These are phyloP conservation scores for Argentina silus DNA, from an alignment of 2,797 vertebrate species.

Conservation along the genomic window DNA sequence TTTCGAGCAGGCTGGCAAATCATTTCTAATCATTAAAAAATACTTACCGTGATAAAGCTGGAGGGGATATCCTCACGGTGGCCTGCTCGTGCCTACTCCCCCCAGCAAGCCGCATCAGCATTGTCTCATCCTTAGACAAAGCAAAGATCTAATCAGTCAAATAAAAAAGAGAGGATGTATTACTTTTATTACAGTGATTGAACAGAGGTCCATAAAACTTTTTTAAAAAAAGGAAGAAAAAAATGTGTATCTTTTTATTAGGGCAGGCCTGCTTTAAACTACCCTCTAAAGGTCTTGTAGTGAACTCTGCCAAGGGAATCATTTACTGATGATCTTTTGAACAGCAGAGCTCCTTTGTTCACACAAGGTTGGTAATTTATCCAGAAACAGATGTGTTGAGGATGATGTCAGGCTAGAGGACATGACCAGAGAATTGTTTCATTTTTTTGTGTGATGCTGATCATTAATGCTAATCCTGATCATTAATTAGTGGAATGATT, in stretches of 20 bases:
- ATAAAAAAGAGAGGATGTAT: conserved; percentile 62
- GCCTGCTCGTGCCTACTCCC: not conserved
- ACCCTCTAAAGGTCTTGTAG: conserved; percentile 65
- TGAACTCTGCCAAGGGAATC: conserved; percentile 56
- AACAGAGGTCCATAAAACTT: conserved; percentile 70
- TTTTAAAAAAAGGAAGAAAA: conserved; percentile 58
- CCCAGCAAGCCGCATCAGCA: not conserved
- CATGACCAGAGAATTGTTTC: not conserved
- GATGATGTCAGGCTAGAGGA: conserved; percentile 22
- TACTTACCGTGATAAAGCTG: conserved; percentile 48
- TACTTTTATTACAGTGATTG: conserved; percentile 51
- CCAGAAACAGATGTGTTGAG: conserved; percentile 48
- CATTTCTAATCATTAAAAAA: conserved; percentile 75
- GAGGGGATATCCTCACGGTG: conserved; percentile 21
- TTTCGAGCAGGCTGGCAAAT: conserved; percentile 79
- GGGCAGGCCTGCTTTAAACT: conserved; percentile 64
- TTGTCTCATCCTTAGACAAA: conserved; percentile 18
- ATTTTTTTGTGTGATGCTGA: not conserved
- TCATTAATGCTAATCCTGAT: no score
- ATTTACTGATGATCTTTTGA: conserved; percentile 71
- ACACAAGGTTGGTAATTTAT: conserved; percentile 46
- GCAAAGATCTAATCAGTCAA: conserved; percentile 35
- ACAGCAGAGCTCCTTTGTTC: conserved; percentile 64
- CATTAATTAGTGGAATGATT: not conserved
- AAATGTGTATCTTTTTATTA: conserved; percentile 71